These are phyloP conservation scores for Shinisaurus crocodilurus DNA, from an alignment of 2,113 vertebrate species.

Conservation along the genomic window DNA sequence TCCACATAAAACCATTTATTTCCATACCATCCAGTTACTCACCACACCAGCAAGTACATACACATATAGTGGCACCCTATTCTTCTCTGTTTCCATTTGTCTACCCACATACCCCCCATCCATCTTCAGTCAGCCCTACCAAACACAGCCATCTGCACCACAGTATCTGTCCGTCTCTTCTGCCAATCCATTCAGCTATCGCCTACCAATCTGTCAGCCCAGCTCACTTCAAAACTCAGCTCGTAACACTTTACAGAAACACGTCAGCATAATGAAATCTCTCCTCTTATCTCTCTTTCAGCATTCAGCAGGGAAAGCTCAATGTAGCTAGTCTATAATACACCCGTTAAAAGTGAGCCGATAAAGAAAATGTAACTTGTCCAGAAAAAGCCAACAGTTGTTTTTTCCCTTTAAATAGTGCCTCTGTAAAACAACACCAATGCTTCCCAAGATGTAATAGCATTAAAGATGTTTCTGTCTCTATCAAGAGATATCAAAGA, in stretches of 20 bases:
- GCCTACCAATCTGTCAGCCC: conserved; percentile 25
- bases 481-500: accelerated
- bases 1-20: conserved; percentile 46
- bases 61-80: neutral
- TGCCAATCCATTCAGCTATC: conserved; percentile 45
- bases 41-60: conserved; percentile 31
- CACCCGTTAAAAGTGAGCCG: neutral
- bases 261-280: conserved; percentile 60
- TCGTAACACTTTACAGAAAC: conserved; percentile 32
- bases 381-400: neutral
- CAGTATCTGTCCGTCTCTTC: conserved; percentile 33
- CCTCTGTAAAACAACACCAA: neutral
- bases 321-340: conserved; percentile 28
- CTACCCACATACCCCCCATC: neutral
- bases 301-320: neutral
- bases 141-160: conserved; percentile 29
- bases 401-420: conserved; percentile 6
- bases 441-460: neutral
- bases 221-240: conserved; percentile 13
- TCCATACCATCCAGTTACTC: conserved; percentile 48
- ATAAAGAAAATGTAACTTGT: conserved; percentile 34
- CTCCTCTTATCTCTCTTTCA: conserved; percentile 42
- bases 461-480: conserved; percentile 7
- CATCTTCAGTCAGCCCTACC: conserved; percentile 12
- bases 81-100: conserved; percentile 40